Base-by-base conservation (phyloP, 2,113 vertebrate genomes). In the Lycaon pictus region DNA sequence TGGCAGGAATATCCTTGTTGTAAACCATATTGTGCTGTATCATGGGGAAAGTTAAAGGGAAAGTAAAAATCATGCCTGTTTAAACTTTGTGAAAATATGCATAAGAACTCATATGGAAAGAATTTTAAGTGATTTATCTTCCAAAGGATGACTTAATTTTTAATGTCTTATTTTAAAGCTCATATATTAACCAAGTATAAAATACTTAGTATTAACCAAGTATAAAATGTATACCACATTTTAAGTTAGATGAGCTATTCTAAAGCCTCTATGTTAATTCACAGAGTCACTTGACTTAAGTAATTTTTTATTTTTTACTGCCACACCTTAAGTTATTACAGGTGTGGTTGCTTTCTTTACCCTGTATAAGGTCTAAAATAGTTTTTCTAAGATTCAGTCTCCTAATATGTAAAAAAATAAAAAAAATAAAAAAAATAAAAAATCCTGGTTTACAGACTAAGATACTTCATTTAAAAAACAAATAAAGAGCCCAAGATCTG, bases 161-260 rank as follows among this genome's bases (percentile, higher is more conserved):
- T 19, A 88, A 85, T 93, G 80, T 92, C 19, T 93, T 93, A 92
- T 35, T 96, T 90, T 67, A 90, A 94, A 93, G 69, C 71, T 80
- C 23, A 91, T 25, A 88, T 72, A 93, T 80, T 94, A 94, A 91
- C 72, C 32, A 93, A 90, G 37, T 27, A 95, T 95, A 88, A 88
- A 90, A 62, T 90, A 43, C 43, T 43, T 43, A 43, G 43, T 72
- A 93, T 80, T 94, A 94, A 91, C 72, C 35, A 93, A 90, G 37
- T 27, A 95, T 95, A 88, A 88, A 90, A 62, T 90, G 1, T 48
- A 37, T 51, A 55, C n/a, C 35, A 48, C 76, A 65, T 37, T 85
- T 0, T 94, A 97, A 80, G 53, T 87, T 84, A 81, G 95, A 53
- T 62, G 82, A 29, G 37, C 67, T 55, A 58, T 95, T 95, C 51